phyloP scores from a whole-genome alignment of 1,140 invertebrate species.

The Samia ricini region DNA sequence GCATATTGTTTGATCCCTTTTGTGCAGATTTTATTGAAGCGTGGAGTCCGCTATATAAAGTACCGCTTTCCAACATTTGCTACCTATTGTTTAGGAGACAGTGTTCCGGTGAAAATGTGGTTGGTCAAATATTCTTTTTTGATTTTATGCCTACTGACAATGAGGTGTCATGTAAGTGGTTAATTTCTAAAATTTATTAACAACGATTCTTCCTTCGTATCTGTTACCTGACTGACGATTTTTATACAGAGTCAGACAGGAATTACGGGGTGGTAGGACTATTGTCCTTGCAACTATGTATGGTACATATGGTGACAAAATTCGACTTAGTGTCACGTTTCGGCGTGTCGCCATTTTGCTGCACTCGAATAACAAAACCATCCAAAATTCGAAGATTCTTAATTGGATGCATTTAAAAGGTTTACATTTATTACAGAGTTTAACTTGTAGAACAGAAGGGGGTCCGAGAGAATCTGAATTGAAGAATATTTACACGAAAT shows the following conservation, averaged over 20 bases:
- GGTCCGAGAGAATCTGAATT: constrained; percentile 67
- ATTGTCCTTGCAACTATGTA: too few species aligned
- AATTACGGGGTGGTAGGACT: too few species aligned
- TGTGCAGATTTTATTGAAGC: constrained; percentile 31
- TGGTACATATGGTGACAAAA: too few species aligned
- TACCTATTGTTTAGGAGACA: constrained; percentile 15
- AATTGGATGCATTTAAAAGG: neutral
- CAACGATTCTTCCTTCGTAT: neutral
- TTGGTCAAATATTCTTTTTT: constrained; percentile 19
- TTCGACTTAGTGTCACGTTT: too few species aligned
- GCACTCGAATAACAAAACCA: too few species aligned
- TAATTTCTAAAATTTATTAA: neutral
- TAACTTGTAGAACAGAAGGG: constrained; percentile 74
- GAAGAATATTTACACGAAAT: constrained; percentile 52
- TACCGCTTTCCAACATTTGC: constrained; percentile 4
- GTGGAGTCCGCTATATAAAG: constrained; percentile 32
- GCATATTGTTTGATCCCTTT: constrained; percentile 16
- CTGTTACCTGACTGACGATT: too few species aligned
- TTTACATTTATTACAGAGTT: constrained; percentile 31
- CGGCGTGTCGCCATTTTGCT: too few species aligned
- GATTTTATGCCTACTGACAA: constrained; percentile 28
- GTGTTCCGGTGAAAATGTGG: constrained; percentile 34
- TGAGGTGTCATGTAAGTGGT: constrained; percentile 39
- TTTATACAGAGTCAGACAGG: too few species aligned
- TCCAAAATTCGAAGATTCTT: neutral